These are phyloP conservation scores for Bombus confusus DNA, from an alignment of 1,140 invertebrate genomes.

Conservation along the genomic window DNA sequence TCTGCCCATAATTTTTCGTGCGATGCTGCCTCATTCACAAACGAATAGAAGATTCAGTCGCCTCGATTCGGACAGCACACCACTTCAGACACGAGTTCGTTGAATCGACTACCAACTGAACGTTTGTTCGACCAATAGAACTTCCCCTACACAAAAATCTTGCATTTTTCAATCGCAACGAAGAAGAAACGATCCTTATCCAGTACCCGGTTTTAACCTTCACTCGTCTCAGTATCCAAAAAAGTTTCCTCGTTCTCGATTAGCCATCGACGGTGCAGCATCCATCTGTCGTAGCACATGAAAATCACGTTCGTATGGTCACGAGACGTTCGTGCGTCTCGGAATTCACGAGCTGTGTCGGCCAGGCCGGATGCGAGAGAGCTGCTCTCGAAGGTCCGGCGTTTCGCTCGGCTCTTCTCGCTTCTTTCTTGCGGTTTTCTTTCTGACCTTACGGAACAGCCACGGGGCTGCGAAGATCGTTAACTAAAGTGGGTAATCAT, in stretches of 20 bases:
- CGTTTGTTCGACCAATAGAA: neutral
- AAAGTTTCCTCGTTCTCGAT: neutral
- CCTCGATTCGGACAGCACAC: neutral
- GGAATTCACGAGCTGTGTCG: neutral
- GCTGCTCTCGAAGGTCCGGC: neutral
- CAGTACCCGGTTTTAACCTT: neutral
- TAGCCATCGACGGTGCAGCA: too few species aligned
- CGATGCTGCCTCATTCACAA: neutral
- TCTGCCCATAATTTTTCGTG: neutral
- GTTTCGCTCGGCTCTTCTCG: slow-evolving; percentile 26
- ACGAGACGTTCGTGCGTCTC: neutral
- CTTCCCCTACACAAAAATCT: too few species aligned
- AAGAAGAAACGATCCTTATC: too few species aligned
- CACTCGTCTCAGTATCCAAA: neutral
- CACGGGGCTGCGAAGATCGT: slow-evolving; percentile 66
- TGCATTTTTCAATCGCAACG: too few species aligned
- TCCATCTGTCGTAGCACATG: neutral
- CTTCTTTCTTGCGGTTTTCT: slow-evolving; percentile 61
- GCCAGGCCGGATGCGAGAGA: slow-evolving; percentile 15
- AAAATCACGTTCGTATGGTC: neutral
- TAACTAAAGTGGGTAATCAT: slow-evolving; percentile 72
- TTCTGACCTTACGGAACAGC: slow-evolving; percentile 67
- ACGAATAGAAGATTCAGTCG: neutral
- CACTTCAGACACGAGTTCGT: too few species aligned
- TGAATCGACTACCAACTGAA: too few species aligned